Evolutionary conservation across 2,113 vertebrate genomes (phyloP).

Genomic region (Camelus bactrianus): DNA sequence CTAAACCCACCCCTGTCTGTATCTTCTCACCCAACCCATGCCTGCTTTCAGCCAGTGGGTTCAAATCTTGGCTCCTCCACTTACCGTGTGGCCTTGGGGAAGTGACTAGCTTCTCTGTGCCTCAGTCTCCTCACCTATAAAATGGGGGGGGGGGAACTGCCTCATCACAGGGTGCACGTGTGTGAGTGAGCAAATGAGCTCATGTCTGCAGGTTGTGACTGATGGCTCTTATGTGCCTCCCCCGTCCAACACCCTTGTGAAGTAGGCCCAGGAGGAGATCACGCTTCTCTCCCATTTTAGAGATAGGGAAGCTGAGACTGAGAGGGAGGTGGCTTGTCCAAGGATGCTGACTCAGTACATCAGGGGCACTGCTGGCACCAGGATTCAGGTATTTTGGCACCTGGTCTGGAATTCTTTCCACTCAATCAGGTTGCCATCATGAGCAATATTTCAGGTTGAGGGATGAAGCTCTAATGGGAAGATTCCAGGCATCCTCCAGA

Average conservation of each 20-base stretch:
- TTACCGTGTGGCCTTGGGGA: not conserved
- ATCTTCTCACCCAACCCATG: not conserved
- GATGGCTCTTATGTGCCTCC: not conserved
- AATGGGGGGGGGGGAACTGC: not conserved
- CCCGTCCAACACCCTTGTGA: accelerated
- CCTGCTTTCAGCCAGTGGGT: not conserved
- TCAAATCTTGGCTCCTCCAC: not conserved
- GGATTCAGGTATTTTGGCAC: not conserved
- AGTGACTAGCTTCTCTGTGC: not conserved
- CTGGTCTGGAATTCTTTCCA: not conserved
- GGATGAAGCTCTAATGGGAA: not conserved
- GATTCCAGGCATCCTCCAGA: too few relatives aligned
- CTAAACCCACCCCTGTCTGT: not conserved
- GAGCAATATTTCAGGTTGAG: not conserved
- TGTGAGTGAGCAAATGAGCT: accelerated
- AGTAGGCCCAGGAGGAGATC: accelerated
- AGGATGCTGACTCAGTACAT: too few relatives aligned
- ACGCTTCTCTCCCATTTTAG: not conserved
- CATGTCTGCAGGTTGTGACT: not conserved
- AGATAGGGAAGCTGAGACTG: not conserved
- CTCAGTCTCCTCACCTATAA: not conserved
- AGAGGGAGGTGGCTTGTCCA: not conserved
- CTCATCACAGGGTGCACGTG: not conserved
- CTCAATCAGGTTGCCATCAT: not conserved
- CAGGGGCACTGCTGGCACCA: not conserved